These are phyloP conservation scores for Athetis lepigone DNA, from an alignment of 2,888 invertebrate species.

Conservation along the genomic window DNA sequence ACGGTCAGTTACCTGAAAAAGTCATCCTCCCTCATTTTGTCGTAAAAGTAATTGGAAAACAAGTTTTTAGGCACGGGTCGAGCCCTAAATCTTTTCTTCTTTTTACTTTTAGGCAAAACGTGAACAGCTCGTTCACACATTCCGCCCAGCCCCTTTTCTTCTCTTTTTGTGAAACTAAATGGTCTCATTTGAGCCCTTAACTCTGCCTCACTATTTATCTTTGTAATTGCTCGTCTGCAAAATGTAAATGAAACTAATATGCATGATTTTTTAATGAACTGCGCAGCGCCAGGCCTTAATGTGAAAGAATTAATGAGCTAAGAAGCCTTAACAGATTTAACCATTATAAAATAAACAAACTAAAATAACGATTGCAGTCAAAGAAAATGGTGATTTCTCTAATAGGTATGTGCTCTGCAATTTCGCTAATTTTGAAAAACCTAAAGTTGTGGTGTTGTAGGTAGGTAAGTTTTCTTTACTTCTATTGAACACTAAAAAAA, in stretches of 20 bases:
- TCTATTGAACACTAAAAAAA: neutral
- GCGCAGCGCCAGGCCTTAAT: neutral
- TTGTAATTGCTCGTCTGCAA: constrained; percentile 90
- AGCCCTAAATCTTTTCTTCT: constrained; percentile 91
- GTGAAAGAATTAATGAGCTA: constrained; percentile 24
- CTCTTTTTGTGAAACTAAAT: constrained; percentile 91
- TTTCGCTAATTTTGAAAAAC: neutral
- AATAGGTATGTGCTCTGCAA: constrained; percentile 6
- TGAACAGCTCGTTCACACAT: constrained; percentile 80
- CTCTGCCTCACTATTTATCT: constrained; percentile 91
- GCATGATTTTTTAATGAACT: constrained; percentile 22
- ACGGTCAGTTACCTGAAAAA: constrained; percentile 91
- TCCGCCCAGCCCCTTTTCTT: constrained; percentile 86
- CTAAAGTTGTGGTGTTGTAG: neutral
- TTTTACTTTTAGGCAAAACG: constrained; percentile 80
- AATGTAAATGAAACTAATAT: constrained; percentile 44
- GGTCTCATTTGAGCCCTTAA: constrained; percentile 92
- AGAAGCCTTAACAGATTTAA: constrained; percentile 12
- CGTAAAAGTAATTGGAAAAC: constrained; percentile 93
- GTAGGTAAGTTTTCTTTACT: neutral
- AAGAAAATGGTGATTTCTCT: neutral
- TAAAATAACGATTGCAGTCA: neutral
- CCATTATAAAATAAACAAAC: neutral
- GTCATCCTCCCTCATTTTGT: constrained; percentile 93
- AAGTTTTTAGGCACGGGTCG: constrained; percentile 93